phyloP scores from a whole-genome alignment of 2,797 vertebrate species.

The Poecilia picta region DNA sequence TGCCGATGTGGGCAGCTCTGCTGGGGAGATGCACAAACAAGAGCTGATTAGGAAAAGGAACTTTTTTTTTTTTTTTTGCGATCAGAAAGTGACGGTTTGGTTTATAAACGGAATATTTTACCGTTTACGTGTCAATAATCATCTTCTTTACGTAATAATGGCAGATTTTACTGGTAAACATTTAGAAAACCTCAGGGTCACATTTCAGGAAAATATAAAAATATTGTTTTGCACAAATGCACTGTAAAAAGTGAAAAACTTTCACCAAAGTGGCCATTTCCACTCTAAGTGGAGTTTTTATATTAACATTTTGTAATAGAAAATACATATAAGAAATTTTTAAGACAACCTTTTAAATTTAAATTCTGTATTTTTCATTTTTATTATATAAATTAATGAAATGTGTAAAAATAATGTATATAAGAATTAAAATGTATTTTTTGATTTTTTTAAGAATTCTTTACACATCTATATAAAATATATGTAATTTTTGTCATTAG shows the following conservation, averaged over 20 bases:
- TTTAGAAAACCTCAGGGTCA: neutral
- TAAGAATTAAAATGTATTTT: too few relatives aligned
- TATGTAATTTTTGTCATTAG: too few relatives aligned
- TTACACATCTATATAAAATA: too few relatives aligned
- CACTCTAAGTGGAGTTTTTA: neutral
- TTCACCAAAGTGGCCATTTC: neutral
- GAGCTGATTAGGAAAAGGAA: slow-evolving; percentile 18
- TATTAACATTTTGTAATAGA: too few relatives aligned
- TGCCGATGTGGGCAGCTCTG: slow-evolving; percentile 19
- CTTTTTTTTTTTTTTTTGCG: neutral
- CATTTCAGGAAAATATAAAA: neutral
- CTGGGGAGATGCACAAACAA: slow-evolving; percentile 21
- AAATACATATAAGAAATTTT: too few relatives aligned
- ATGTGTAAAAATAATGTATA: neutral
- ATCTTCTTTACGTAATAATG: neutral
- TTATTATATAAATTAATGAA: neutral
- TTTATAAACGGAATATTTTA: slow-evolving; percentile 31
- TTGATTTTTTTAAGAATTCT: too few relatives aligned
- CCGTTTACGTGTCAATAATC: slow-evolving; percentile 7
- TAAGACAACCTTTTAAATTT: too few relatives aligned
- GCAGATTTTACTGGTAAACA: neutral
- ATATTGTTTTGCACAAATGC: neutral
- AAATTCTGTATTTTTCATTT: neutral
- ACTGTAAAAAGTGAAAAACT: neutral
- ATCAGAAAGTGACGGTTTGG: neutral